These are phyloP conservation scores for Tribolium freemani DNA, from an alignment of 2,888 invertebrate species.

Conservation along the genomic window DNA sequence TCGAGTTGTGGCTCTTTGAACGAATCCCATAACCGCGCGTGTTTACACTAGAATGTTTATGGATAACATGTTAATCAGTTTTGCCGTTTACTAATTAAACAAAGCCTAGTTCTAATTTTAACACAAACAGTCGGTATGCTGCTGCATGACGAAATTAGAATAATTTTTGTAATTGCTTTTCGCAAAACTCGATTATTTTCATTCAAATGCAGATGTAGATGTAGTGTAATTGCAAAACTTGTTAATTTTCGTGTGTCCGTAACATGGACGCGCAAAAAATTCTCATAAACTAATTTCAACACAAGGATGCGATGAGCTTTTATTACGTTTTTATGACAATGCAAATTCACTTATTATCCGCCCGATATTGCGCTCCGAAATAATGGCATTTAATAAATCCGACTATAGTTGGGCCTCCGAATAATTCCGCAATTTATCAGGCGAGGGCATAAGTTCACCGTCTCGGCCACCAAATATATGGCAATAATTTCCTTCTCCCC, in stretches of 20 bases:
- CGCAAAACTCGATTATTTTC: conserved; percentile 41
- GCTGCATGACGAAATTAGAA: conserved; percentile 39
- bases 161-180: conserved; percentile 47
- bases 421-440: conserved; percentile 28
- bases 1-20: conserved; percentile 24
- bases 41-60: conserved; percentile 53
- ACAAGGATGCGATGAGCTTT: conserved; percentile 28
- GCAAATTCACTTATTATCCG: conserved; percentile 28
- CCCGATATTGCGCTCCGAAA: conserved; percentile 10
- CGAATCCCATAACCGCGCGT: conserved; percentile 27
- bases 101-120: conserved; percentile 55
- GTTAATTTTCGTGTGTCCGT: conserved; percentile 34
- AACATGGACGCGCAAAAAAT: conserved; percentile 13
- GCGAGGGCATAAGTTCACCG: conserved; percentile 21
- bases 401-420: conserved; percentile 8
- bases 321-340: conserved; percentile 35
- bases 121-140: conserved; percentile 43
- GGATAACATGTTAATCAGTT: conserved; percentile 57
- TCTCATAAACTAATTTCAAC: conserved; percentile 25
- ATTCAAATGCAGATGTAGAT: conserved; percentile 35
- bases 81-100: conserved; percentile 56
- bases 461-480: conserved; percentile 15
- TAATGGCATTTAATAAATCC: conserved; percentile 27
- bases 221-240: conserved; percentile 35
- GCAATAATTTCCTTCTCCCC: conserved; percentile 1